Evolutionary conservation across 2,888 invertebrate genomes (phyloP).

Genomic region (Antheraea assamensis): DNA sequence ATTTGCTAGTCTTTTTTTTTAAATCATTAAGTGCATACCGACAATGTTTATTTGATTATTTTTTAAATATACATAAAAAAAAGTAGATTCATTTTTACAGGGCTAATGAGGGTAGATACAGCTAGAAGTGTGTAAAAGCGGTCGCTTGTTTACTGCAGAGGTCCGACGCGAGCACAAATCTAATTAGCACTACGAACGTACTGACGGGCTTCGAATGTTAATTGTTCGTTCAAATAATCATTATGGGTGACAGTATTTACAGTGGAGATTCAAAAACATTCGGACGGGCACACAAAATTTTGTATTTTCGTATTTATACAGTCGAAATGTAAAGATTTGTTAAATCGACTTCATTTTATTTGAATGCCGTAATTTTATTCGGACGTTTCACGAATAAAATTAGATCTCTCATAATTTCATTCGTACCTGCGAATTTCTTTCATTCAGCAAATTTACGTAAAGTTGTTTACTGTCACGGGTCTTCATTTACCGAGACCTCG

Average conservation of each 20-base stretch:
- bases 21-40: too few relatives aligned
- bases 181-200: slow-evolving; percentile 62
- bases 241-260: slow-evolving; percentile 72
- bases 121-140: slow-evolving; percentile 33
- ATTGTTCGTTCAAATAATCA: slow-evolving; percentile 75
- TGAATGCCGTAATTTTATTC: slow-evolving; percentile 52
- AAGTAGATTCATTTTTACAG: slow-evolving; percentile 31
- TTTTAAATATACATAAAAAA: background rate
- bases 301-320: slow-evolving; percentile 54
- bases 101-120: slow-evolving; percentile 41
- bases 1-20: too few relatives aligned
- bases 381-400: slow-evolving; percentile 57
- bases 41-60: too few relatives aligned
- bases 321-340: slow-evolving; percentile 54
- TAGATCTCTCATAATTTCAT: slow-evolving; percentile 59
- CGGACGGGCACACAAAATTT: slow-evolving; percentile 48
- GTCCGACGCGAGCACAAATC: slow-evolving; percentile 58
- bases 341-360: slow-evolving; percentile 56
- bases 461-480: slow-evolving; percentile 53
- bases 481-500: slow-evolving; percentile 44
- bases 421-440: slow-evolving; percentile 52
- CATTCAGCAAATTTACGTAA: slow-evolving; percentile 49
- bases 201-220: slow-evolving; percentile 62
- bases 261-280: slow-evolving; percentile 63
- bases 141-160: slow-evolving; percentile 44